Evolutionary conservation across 2,113 vertebrate species (phyloP).

Genomic region (Laticauda laticaudata): DNA sequence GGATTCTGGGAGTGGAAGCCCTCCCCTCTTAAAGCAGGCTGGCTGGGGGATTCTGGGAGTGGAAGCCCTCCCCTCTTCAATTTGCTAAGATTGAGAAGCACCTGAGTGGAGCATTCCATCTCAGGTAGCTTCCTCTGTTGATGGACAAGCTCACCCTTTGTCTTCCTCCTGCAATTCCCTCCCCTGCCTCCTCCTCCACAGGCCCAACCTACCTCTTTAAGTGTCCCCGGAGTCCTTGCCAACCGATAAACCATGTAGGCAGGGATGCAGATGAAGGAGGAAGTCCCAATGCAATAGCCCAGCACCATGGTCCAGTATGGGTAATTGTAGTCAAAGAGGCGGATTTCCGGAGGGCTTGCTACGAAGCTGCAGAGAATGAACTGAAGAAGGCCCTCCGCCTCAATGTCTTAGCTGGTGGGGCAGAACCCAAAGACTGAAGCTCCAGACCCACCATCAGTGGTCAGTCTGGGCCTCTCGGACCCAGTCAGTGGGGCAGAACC

Average conservation of each 20-base stretch:
- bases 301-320: slow-evolving; percentile 88
- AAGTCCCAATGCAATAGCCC: slow-evolving; percentile 93
- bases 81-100: neutral
- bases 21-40: neutral
- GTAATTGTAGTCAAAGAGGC: slow-evolving; percentile 86
- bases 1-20: too few species aligned
- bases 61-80: neutral
- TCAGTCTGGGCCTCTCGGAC: neutral
- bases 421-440: too few species aligned
- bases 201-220: slow-evolving; percentile 84
- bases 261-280: slow-evolving; percentile 93
- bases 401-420: neutral
- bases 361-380: slow-evolving; percentile 96
- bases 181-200: neutral
- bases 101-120: neutral
- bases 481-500: neutral
- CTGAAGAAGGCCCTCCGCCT: slow-evolving; percentile 63
- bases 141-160: neutral
- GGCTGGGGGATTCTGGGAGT: neutral
- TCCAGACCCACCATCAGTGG: accelerated
- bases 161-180: neutral
- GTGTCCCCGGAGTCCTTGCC: slow-evolving; percentile 83
- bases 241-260: slow-evolving; percentile 87
- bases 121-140: neutral
- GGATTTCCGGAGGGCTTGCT: slow-evolving; percentile 83